phyloP scores from a whole-genome alignment of 2,888 invertebrate genomes.

The Sarcophaga caerulescens region DNA sequence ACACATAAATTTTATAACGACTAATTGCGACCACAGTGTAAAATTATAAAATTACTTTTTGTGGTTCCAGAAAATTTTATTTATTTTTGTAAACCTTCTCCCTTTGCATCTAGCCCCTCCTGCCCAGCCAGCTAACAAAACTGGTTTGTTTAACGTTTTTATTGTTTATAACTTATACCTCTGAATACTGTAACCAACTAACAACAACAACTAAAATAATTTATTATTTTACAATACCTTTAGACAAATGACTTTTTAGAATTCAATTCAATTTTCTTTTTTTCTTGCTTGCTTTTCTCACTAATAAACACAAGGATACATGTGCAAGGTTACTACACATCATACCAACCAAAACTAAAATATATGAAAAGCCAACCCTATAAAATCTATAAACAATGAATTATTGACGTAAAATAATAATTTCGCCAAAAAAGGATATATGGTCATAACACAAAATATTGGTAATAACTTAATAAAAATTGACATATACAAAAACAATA shows the following conservation, averaged over 20 bases:
- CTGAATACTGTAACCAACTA: too few relatives aligned
- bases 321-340: neutral
- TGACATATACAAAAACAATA: neutral
- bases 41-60: constrained; percentile 79
- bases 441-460: neutral
- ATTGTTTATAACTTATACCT: constrained; percentile 23
- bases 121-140: neutral
- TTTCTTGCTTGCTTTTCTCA: neutral
- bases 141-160: constrained; percentile 14
- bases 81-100: constrained; percentile 5
- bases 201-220: neutral
- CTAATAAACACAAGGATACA: neutral
- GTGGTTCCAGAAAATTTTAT: constrained; percentile 60
- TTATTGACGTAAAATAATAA: neutral
- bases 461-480: neutral
- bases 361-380: neutral
- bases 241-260: neutral
- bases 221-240: neutral
- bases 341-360: too few relatives aligned
- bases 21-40: constrained; percentile 76
- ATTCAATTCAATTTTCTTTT: neutral
- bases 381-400: neutral
- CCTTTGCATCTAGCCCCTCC: neutral
- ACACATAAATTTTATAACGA: constrained; percentile 74
- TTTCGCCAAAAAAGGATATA: neutral